Base-by-base conservation (phyloP, 2,797 vertebrate species). In the Coracias cyanogaster region DNA sequence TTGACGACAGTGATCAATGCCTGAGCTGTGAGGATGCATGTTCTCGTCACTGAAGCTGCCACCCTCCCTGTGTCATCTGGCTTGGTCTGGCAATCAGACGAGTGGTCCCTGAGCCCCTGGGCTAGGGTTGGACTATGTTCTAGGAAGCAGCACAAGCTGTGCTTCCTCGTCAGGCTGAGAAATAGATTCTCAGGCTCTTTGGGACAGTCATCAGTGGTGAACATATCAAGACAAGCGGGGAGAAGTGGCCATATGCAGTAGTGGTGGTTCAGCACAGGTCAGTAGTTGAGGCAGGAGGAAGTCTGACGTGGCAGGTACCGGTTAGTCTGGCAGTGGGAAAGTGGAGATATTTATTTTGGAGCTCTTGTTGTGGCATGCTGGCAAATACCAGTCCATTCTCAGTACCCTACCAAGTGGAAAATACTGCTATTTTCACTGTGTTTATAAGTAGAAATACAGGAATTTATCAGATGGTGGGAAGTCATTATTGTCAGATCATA, bases 81-180 rank as follows among this genome's bases (percentile, higher is more conserved):
- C 20, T 79, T 62, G 46, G 7, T 24, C 46, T 74, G n/a, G 28
- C 65, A 49, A 7, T 52, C 55, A 33, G 7, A 5, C 29, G 24
- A n/a, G 39, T 29, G 25, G 21, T 43, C 19, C 10, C 22, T 4
- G 3, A 78, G 18, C n/a, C 41, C 18, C 15, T 60, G 17, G 8
- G 5, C 39, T 55, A 22, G 15, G 9, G 19, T 24, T 1, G 4
- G 37, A 51, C 41, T 26, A 29, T 1, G 0, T 22, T 52, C 11
- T 35, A 8, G 18, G 51, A 81, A 39, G 29, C 41, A 46, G 15
- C 0, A 0, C 24, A 57, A 52, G 7, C 5, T 25, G 31, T 31
- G 29, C 7, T 52, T 14, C 16, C 19, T n/a, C 12, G 2, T 79
- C 6, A 19, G 22, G 15, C 4, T 64, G 35, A 86, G 35, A 48